Percentiles rank a stretch among this genome's conserved stretches.
phyloP scores from a whole-genome alignment of 2,888 invertebrate genomes.

The Zaprionus lineosus region DNA sequence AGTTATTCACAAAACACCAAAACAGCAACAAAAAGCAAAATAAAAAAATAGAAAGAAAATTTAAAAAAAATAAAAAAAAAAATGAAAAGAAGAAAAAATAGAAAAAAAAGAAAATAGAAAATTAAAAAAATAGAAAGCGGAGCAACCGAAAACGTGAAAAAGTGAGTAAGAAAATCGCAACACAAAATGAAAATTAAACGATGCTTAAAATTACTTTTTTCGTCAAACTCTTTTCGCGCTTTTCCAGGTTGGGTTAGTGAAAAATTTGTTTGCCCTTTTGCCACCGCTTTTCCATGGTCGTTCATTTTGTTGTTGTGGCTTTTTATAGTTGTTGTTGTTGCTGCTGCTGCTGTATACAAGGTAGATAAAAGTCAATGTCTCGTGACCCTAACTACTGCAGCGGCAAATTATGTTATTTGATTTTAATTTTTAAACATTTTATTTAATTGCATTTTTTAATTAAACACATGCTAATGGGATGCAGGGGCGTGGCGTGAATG shows the following conservation, averaged over 20 bases:
- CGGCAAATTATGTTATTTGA: constrained; percentile 50
- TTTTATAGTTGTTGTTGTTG: constrained; percentile 14
- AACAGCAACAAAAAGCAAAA: constrained; percentile 36
- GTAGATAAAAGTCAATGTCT: constrained; percentile 7
- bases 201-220: constrained; percentile 79
- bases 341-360: constrained; percentile 9
- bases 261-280: constrained; percentile 41
- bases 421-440: constrained; percentile 41
- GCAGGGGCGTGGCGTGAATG: not conserved
- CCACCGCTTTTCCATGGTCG: constrained; percentile 5
- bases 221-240: constrained; percentile 73
- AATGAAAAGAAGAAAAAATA: constrained; percentile 28
- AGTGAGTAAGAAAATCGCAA: constrained; percentile 41
- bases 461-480: constrained; percentile 34
- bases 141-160: not conserved
- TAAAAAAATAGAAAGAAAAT: constrained; percentile 9
- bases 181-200: constrained; percentile 78
- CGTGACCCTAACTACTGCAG: constrained; percentile 3
- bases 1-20: constrained; percentile 33
- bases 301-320: not conserved
- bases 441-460: constrained; percentile 75
- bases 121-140: constrained; percentile 13
- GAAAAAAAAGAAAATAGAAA: constrained; percentile 35
- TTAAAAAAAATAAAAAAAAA: constrained; percentile 20
- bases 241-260: constrained; percentile 34